A percentile compares a stretch with the other conserved stretches of the same genome.
Evolutionary conservation across 1,140 invertebrate genomes (phyloP).

Genomic region (Diuraphis noxia): DNA sequence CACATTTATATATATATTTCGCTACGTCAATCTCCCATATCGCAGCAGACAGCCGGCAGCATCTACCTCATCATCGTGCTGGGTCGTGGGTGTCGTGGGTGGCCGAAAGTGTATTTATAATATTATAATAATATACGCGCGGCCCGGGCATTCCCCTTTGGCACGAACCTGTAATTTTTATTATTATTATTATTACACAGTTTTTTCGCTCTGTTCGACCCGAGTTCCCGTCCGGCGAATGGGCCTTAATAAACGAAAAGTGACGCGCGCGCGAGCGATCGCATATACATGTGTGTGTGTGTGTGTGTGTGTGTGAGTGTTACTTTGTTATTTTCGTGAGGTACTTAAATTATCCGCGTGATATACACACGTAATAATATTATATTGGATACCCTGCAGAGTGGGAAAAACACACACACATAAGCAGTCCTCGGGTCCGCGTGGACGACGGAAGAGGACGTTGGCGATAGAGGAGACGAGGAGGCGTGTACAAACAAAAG

Average conservation of each 20-base stretch:
- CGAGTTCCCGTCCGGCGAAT: neutral
- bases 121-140: neutral
- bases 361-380: neutral
- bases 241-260: conserved; percentile 20
- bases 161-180: conserved; percentile 51
- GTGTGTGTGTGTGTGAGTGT: neutral
- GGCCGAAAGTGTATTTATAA: neutral
- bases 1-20: neutral
- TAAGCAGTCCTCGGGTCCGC: neutral
- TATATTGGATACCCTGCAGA: neutral
- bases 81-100: conserved; percentile 38
- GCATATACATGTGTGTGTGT: neutral
- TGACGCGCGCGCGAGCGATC: neutral
- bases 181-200: neutral
- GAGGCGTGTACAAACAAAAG: conserved; percentile 43
- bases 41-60: neutral
- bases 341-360: neutral
- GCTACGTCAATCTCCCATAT: neutral
- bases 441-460: neutral
- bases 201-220: conserved; percentile 20
- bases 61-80: neutral
- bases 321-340: conserved; percentile 10
- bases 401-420: neutral
- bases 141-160: conserved; percentile 47
- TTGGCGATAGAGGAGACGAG: neutral